Percentiles rank a stretch among this genome's conserved stretches.
Evolutionary conservation across 1,140 invertebrate genomes (phyloP).

Genomic region (Temnothorax curvispinosus): DNA sequence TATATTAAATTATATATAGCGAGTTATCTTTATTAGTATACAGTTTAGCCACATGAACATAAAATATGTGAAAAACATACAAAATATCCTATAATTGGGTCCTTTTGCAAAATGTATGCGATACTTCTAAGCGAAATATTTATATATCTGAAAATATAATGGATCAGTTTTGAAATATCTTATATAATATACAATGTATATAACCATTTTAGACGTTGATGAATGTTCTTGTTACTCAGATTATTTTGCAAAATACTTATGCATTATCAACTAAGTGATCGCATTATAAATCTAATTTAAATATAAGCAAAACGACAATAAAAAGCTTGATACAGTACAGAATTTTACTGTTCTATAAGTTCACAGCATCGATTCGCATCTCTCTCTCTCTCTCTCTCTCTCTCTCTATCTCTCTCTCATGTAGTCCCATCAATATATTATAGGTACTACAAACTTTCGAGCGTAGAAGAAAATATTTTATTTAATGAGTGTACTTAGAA

Average conservation of each 20-base stretch:
- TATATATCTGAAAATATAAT: neutral
- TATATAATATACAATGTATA: neutral
- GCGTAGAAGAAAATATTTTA: neutral
- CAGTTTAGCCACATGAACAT: neutral
- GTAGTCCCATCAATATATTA: neutral
- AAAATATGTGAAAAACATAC: neutral
- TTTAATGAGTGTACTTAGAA: neutral
- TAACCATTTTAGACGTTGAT: neutral
- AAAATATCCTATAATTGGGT: neutral
- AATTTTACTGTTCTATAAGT: neutral
- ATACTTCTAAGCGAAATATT: neutral
- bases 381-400: too few relatives aligned
- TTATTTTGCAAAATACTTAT: neutral
- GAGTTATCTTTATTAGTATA: slow-evolving; percentile 1
- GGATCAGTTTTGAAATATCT: neutral
- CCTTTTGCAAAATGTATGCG: neutral
- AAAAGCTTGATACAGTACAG: neutral
- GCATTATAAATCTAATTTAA: slow-evolving; percentile 5
- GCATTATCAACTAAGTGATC: neutral
- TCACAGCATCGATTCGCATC: neutral
- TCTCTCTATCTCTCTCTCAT: too few relatives aligned
- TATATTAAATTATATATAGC: neutral
- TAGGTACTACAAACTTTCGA: neutral
- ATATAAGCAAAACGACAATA: neutral
- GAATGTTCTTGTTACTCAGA: neutral